Conservation (phyloP, 2,113 vertebrate genomes). For the Dasypus novemcinctus region DNA sequence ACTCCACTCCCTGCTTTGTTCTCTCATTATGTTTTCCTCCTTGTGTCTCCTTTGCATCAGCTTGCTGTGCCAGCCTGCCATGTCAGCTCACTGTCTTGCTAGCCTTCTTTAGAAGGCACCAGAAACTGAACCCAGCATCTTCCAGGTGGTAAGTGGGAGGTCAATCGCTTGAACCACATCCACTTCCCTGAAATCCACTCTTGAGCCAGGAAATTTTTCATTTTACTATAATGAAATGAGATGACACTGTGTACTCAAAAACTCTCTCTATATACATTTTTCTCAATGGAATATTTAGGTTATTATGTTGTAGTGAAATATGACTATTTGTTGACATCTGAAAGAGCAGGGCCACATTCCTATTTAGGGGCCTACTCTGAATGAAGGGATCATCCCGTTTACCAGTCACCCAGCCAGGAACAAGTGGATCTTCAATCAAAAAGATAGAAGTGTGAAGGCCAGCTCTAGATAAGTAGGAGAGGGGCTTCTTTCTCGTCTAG, state of each 20-base stretch:
- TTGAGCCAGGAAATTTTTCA: background rate
- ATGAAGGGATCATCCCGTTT: background rate
- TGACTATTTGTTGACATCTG: background rate
- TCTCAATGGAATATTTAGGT: background rate
- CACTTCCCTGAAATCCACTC: too few relatives aligned
- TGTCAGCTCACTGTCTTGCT: too few relatives aligned
- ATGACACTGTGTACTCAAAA: background rate
- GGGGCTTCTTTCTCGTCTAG: background rate
- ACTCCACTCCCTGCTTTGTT: too few relatives aligned
- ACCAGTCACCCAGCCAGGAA: background rate
- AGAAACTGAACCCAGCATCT: too few relatives aligned
- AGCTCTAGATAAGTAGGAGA: background rate
- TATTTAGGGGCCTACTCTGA: background rate
- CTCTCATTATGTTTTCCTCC: too few relatives aligned
- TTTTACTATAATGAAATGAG: background rate
- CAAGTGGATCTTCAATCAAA: background rate
- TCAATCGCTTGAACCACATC: too few relatives aligned
- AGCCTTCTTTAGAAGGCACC: too few relatives aligned
- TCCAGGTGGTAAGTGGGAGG: too few relatives aligned
- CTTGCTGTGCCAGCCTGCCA: too few relatives aligned
- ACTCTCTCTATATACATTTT: background rate
- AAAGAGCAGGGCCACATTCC: background rate
- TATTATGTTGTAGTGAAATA: background rate
- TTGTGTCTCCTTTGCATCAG: too few relatives aligned
- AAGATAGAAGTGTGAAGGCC: background rate